Percentiles rank a stretch among this genome's conserved stretches.
Conservation (phyloP, 2,113 vertebrate genomes). For the Pholis gunnellus region DNA sequence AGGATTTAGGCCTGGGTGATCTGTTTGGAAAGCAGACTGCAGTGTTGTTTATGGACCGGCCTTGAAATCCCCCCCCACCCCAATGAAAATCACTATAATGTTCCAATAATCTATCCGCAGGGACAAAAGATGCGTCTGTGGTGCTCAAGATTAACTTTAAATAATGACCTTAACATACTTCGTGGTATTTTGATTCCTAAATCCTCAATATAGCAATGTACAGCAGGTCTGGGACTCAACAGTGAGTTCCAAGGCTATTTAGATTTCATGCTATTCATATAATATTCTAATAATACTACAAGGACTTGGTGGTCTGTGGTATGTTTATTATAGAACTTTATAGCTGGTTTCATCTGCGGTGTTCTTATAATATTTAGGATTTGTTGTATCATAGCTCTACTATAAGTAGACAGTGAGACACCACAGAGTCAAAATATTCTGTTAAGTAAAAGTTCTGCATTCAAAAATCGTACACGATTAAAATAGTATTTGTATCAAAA, state of each 20-base stretch:
- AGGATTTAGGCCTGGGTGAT: conserved; percentile 69
- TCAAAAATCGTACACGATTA: neutral
- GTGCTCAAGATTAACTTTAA: conserved; percentile 52
- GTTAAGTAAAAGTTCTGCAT: neutral
- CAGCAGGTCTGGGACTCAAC: conserved; percentile 13
- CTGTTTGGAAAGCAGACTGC: conserved; percentile 51
- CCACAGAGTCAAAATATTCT: neutral
- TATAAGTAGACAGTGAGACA: neutral
- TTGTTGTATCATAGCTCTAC: neutral
- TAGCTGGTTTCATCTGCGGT: neutral
- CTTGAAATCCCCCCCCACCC: conserved; percentile 73
- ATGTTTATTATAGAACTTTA: neutral
- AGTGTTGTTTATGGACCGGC: conserved; percentile 89
- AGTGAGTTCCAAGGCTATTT: conserved; percentile 18
- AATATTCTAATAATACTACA: neutral
- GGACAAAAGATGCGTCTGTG: conserved; percentile 39
- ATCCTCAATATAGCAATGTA: conserved; percentile 11
- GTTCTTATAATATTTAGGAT: neutral
- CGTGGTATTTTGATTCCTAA: conserved; percentile 42
- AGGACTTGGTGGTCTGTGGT: neutral
- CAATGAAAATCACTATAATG: conserved; percentile 58
- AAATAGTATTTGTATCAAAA: neutral
- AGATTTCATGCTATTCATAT: conserved; percentile 1
- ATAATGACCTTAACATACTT: conserved; percentile 37
- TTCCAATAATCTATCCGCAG: conserved; percentile 63